Conservation (phyloP, 2,797 vertebrate species). For the Danionella dracula region DNA sequence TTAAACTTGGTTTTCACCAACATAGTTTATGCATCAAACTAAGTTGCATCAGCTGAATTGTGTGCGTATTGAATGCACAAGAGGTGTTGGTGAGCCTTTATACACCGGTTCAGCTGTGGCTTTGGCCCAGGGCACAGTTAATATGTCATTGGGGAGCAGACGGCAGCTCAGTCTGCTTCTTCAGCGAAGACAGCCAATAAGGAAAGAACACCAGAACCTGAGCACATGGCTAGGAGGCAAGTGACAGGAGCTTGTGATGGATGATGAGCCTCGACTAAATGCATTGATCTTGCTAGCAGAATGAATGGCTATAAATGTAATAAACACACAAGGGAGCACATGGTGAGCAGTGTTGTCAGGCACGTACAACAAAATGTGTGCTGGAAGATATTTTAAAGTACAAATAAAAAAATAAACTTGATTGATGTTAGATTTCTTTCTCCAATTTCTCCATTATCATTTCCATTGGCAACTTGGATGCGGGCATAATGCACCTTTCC, state of each 20-base stretch:
- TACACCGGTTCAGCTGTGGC: background rate
- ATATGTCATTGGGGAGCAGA: background rate
- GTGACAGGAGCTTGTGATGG: background rate
- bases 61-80: conserved; percentile 15
- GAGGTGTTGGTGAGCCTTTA: conserved; percentile 13
- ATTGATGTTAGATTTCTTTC: no score
- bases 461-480: no score
- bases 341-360: no score
- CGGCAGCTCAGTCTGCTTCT: background rate
- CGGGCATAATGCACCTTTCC: no score
- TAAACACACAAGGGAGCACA: background rate
- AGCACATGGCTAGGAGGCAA: background rate
- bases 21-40: conserved; percentile 18
- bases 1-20: no score
- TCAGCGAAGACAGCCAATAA: background rate
- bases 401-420: no score
- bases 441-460: no score
- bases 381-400: no score
- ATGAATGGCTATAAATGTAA: no score
- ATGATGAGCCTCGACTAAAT: background rate
- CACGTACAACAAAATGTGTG: no score
- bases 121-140: background rate
- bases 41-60: conserved; percentile 21
- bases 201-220: background rate
- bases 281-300: background rate